Percentiles rank a stretch among this genome's conserved stretches.
Conservation (phyloP, 2,113 vertebrate genomes). For the Protomyctophum bolini region DNA sequence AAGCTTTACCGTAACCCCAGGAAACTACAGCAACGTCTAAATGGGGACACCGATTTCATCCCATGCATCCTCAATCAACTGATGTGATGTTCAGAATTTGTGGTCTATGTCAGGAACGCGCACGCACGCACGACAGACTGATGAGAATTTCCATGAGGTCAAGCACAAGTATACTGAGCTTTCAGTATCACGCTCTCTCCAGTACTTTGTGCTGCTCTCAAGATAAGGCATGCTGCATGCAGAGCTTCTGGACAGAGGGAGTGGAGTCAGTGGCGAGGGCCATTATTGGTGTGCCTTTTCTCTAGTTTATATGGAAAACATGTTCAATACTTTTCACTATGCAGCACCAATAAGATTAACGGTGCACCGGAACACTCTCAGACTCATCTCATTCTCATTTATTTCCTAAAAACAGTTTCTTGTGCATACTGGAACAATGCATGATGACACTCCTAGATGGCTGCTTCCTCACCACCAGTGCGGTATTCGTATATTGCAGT, state of each 20-base stretch:
- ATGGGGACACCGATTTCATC: too few species aligned
- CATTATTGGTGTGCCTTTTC: constrained; percentile 1
- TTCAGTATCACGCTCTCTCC: constrained; percentile 86
- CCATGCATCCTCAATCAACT: too few species aligned
- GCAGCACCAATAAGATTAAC: neutral
- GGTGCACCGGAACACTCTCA: neutral
- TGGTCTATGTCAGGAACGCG: neutral
- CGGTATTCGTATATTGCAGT: neutral
- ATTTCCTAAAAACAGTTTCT: neutral
- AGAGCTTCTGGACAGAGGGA: constrained; percentile 1
- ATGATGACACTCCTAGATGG: neutral
- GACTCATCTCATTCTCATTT: neutral
- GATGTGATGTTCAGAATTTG: too few species aligned
- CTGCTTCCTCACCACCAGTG: neutral
- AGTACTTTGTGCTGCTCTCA: constrained; percentile 98
- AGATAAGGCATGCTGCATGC: constrained; percentile 55
- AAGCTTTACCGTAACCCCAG: too few species aligned
- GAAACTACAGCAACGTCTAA: too few species aligned
- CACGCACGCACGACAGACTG: constrained; percentile 31
- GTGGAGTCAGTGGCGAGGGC: neutral
- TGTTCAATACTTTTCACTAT: neutral
- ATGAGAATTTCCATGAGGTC: constrained; percentile 88
- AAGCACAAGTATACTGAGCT: constrained; percentile 97
- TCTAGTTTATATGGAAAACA: neutral
- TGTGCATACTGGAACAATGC: too few species aligned